Evolutionary conservation across 2,888 invertebrate species (phyloP), one percentile per base, ranked within the genome.

Genomic region (Tigriopus californicus): DNA sequence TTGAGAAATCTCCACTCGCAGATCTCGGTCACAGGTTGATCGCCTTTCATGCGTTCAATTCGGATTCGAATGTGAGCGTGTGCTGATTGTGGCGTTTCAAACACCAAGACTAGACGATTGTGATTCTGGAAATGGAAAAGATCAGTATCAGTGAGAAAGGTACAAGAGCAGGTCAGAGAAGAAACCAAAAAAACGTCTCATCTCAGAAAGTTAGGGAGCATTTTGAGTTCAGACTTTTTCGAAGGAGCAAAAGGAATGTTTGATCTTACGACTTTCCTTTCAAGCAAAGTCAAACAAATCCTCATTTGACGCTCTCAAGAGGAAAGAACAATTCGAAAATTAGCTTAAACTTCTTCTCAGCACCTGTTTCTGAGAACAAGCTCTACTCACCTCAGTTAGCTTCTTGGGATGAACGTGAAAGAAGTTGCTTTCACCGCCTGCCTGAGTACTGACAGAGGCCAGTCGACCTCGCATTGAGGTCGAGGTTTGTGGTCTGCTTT

Each of bases 341-440:
- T 33, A 8, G 33, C 33, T 8, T 33, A 5, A 33, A 33, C 4
- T 33, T 33, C 33, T 8, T 33, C 33, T 8, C 8, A 33, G 33
- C 33, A 33, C 33, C 33, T 33, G 33, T 33, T 33, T 8, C 33
- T 33, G 33, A 33, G 33, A 33, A 33, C 33, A 3, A 33, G 8
- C 25, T 52, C 52, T 25, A 18, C 52, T 52, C 22, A 33, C 41
- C 41, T 54, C 54, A 18, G 25, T 40, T n/a, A 54, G 33, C 15
- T 18, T 41, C 41, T 22, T 54, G 1, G 54, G 54, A 54, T 33
- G 41, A 41, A 54, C 54, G 25, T 54, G 54, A 41, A 54, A 54
- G n/a, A 44, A 18, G 15, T n/a, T 44, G 44, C 44, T 44, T 44
- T 44, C 44, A 44, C 18, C 18, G 2, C 22, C 24, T 4, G 24